Conservation (phyloP, 2,888 invertebrate genomes). For the Epirrita christyi region DNA sequence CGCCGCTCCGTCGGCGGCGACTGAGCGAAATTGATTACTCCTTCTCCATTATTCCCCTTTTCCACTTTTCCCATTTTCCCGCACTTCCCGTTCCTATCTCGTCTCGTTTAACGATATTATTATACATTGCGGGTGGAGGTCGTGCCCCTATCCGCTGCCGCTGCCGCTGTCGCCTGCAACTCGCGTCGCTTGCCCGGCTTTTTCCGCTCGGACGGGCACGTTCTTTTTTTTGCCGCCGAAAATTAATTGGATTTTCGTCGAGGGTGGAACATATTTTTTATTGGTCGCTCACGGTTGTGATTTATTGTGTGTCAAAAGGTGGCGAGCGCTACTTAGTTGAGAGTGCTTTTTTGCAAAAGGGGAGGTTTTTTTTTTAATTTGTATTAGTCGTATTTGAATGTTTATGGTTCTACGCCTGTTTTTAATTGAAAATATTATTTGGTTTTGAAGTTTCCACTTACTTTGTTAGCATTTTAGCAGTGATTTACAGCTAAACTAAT, state of each 20-base stretch:
- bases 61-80: slow-evolving; percentile 74
- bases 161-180: slow-evolving; percentile 47
- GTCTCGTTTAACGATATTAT: slow-evolving; percentile 80
- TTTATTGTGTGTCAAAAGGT: slow-evolving; percentile 84
- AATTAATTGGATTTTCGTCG: slow-evolving; percentile 85
- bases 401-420: slow-evolving; percentile 33
- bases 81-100: slow-evolving; percentile 72
- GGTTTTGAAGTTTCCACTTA: slow-evolving; percentile 3
- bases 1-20: slow-evolving; percentile 67
- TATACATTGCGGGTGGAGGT: slow-evolving; percentile 55
- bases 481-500: neutral
- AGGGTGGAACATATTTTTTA: slow-evolving; percentile 84
- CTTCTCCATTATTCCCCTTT: slow-evolving; percentile 83
- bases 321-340: slow-evolving; percentile 81
- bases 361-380: slow-evolving; percentile 59
- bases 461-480: neutral
- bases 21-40: slow-evolving; percentile 84
- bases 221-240: slow-evolving; percentile 81
- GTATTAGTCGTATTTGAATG: slow-evolving; percentile 58
- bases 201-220: slow-evolving; percentile 75
- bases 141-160: slow-evolving; percentile 37
- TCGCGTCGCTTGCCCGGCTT: slow-evolving; percentile 57
- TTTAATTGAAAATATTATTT: slow-evolving; percentile 29
- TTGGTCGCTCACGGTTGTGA: slow-evolving; percentile 82
- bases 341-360: slow-evolving; percentile 73